Evolutionary conservation across 2,888 invertebrate species (phyloP).

Genomic region (Nephrotoma appendiculata): DNA sequence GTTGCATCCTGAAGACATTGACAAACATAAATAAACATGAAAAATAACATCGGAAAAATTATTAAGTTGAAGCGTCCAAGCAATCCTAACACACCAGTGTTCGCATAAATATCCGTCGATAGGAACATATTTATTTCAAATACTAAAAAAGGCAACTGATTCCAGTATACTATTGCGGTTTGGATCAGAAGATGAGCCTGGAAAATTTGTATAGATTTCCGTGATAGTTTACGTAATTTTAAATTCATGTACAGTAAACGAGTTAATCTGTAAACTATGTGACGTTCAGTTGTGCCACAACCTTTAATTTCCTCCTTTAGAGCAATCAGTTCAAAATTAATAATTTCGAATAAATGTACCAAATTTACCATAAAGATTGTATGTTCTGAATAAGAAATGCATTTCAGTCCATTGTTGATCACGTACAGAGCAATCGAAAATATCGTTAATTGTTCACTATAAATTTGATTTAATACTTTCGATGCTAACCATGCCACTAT

Average conservation of each 20-base stretch:
- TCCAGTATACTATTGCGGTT: neutral
- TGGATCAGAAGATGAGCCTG: neutral
- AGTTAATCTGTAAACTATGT: neutral
- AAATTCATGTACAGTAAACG: neutral
- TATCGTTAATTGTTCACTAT: neutral
- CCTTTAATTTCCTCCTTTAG: neutral
- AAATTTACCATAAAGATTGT: neutral
- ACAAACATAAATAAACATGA: neutral
- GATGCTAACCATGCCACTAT: neutral
- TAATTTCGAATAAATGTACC: neutral
- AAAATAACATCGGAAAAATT: neutral
- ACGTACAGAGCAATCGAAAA: neutral
- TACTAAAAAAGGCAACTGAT: neutral
- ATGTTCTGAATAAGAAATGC: neutral
- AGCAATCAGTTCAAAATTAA: neutral
- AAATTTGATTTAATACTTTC: neutral
- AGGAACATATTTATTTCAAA: neutral
- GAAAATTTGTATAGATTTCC: neutral
- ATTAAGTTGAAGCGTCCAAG: neutral
- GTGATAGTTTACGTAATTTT: neutral
- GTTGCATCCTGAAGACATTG: neutral
- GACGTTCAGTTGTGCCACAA: neutral
- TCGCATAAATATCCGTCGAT: neutral
- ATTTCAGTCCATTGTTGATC: neutral
- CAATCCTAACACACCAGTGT: neutral